Percentiles rank a stretch among this genome's conserved stretches.
phyloP scores from a whole-genome alignment of 2,888 invertebrate genomes.

The Hololepta plana region DNA sequence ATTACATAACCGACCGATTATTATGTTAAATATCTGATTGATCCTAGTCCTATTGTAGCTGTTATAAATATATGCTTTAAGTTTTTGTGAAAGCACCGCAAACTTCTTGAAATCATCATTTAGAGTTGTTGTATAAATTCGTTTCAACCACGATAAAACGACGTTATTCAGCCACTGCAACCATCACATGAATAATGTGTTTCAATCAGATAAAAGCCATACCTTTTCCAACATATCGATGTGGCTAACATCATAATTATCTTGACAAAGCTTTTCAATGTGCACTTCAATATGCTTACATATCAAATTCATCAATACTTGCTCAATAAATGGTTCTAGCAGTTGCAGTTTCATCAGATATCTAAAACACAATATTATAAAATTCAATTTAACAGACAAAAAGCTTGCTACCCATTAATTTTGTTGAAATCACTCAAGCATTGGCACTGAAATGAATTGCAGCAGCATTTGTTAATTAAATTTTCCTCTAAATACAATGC shows the following conservation, averaged over 20 bases:
- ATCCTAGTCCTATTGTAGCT: slow-evolving; percentile 78
- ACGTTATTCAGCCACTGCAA: slow-evolving; percentile 70
- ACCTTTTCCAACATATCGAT: slow-evolving; percentile 57
- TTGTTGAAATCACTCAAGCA: slow-evolving; percentile 51
- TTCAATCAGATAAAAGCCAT: slow-evolving; percentile 12
- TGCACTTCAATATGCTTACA: slow-evolving; percentile 68
- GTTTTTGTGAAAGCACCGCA: slow-evolving; percentile 57
- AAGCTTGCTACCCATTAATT: slow-evolving; percentile 49
- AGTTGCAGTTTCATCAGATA: slow-evolving; percentile 57
- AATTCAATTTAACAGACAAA: slow-evolving; percentile 10
- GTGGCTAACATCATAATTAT: slow-evolving; percentile 72
- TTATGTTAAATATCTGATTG: slow-evolving; percentile 86
- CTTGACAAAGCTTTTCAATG: slow-evolving; percentile 70
- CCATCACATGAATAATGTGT: slow-evolving; percentile 2
- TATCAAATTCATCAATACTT: slow-evolving; percentile 66
- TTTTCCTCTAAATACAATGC: slow-evolving; percentile 37
- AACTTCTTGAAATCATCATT: too few relatives aligned
- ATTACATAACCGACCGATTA: too few relatives aligned
- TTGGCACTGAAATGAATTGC: slow-evolving; percentile 46
- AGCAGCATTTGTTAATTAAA: slow-evolving; percentile 42
- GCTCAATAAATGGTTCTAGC: slow-evolving; percentile 68
- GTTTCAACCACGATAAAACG: slow-evolving; percentile 71
- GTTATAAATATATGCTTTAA: slow-evolving; percentile 70
- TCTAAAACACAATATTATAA: slow-evolving; percentile 17
- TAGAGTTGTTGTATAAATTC: slow-evolving; percentile 74